A percentile compares a stretch with the other conserved stretches of the same genome.
Conservation (phyloP, 2,888 invertebrate species). For the Diachrysia chrysitis region DNA sequence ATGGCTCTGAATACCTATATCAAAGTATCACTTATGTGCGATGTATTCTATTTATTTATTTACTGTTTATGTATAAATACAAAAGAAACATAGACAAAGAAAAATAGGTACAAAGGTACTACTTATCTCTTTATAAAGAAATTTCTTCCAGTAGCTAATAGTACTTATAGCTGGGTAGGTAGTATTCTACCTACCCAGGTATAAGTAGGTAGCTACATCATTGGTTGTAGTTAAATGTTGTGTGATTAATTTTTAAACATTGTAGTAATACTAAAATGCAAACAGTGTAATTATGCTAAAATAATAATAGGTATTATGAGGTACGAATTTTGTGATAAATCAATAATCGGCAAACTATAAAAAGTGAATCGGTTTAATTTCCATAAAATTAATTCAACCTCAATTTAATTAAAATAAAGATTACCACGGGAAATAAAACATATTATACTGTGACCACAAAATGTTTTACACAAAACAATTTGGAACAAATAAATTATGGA, state of each 20-base stretch:
- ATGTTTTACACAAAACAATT: constrained; percentile 3
- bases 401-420: neutral
- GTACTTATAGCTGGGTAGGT: too few relatives aligned
- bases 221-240: neutral
- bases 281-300: neutral
- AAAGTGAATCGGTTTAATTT: neutral
- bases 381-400: neutral
- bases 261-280: too few relatives aligned
- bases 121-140: too few relatives aligned
- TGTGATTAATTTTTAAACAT: neutral
- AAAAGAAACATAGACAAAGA: too few relatives aligned
- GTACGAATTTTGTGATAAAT: neutral
- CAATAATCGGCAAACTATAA: neutral
- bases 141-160: too few relatives aligned
- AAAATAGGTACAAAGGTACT: too few relatives aligned
- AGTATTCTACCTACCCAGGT: too few relatives aligned
- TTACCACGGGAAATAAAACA: neutral
- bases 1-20: neutral
- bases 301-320: neutral
- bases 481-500: neutral
- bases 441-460: constrained; percentile 2
- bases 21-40: neutral
- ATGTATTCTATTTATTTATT: neutral
- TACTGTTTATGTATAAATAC: too few relatives aligned
- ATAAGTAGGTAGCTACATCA: too few relatives aligned